phyloP scores from a whole-genome alignment of 2,888 invertebrate genomes.

The Dione juno region DNA sequence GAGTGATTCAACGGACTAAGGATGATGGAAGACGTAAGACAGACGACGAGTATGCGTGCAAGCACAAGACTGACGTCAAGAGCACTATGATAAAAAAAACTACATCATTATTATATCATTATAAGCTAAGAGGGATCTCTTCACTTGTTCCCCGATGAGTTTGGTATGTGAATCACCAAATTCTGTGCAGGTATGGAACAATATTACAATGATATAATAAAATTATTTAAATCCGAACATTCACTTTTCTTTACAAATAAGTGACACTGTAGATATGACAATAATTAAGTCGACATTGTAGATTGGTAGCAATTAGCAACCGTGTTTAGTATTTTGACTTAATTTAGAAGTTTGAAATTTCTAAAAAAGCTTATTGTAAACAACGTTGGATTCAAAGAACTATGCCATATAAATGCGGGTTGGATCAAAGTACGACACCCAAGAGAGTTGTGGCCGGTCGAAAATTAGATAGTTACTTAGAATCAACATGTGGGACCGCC shows the following conservation, averaged over 20 bases:
- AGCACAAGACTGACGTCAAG: no score
- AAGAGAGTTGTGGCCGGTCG: constrained; percentile 13
- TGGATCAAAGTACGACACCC: constrained; percentile 31
- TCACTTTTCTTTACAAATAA: constrained; percentile 18
- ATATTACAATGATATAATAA: background rate
- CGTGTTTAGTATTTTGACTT: background rate
- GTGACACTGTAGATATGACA: no score
- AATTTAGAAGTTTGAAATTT: constrained; percentile 11
- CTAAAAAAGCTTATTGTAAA: constrained; percentile 15
- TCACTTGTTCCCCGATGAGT: no score
- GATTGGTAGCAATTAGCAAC: constrained; percentile 16
- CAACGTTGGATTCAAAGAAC: constrained; percentile 11
- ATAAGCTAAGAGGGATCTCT: no score
- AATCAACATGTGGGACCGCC: constrained; percentile 41
- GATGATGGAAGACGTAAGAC: no score
- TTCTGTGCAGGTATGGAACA: no score
- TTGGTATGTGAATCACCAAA: no score
- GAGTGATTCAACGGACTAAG: no score
- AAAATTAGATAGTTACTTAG: constrained; percentile 37
- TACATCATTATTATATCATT: no score
- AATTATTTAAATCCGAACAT: background rate
- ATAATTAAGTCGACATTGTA: constrained; percentile 9
- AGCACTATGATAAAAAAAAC: no score
- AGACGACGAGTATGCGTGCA: no score
- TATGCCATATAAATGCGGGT: constrained; percentile 30